Evolutionary conservation across 2,888 invertebrate genomes (phyloP).

Genomic region (Apamea monoglypha): DNA sequence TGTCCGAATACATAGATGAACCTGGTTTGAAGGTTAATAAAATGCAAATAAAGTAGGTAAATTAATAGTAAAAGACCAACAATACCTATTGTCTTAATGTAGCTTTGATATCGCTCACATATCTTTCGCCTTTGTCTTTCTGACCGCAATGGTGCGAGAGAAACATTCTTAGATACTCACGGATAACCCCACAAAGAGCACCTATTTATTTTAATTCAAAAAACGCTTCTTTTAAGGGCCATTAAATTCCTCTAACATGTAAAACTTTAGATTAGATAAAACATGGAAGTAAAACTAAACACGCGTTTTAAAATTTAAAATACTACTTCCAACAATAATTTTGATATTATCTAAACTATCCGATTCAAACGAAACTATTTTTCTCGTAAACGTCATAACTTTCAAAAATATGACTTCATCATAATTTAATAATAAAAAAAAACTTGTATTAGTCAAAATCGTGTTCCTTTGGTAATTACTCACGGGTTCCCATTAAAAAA

Average conservation of each 20-base stretch:
- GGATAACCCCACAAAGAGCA: slow-evolving; percentile 28
- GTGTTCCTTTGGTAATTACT: slow-evolving; percentile 62
- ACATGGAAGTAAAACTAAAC: slow-evolving; percentile 23
- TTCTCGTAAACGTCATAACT: slow-evolving; percentile 60
- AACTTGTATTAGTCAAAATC: slow-evolving; percentile 42
- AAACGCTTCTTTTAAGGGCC: slow-evolving; percentile 31
- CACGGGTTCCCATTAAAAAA: slow-evolving; percentile 65
- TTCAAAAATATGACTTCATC: slow-evolving; percentile 58
- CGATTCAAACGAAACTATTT: slow-evolving; percentile 51
- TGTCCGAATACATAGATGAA: background rate
- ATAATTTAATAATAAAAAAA: slow-evolving; percentile 25
- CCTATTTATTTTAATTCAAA: slow-evolving; percentile 51
- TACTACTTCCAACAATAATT: slow-evolving; percentile 19
- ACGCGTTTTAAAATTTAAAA: slow-evolving; percentile 23
- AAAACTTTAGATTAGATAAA: slow-evolving; percentile 43
- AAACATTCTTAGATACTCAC: slow-evolving; percentile 33
- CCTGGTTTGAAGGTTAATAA: background rate
- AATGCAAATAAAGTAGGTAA: background rate
- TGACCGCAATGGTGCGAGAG: slow-evolving; percentile 4
- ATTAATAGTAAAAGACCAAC: slow-evolving; percentile 15
- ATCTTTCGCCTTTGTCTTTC: slow-evolving; percentile 33
- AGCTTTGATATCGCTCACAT: slow-evolving; percentile 19
- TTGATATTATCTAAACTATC: slow-evolving; percentile 56
- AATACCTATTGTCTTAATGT: slow-evolving; percentile 29
- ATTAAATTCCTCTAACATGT: slow-evolving; percentile 57